Conservation (phyloP, 2,113 vertebrate species). For the Lagopus leucura region DNA sequence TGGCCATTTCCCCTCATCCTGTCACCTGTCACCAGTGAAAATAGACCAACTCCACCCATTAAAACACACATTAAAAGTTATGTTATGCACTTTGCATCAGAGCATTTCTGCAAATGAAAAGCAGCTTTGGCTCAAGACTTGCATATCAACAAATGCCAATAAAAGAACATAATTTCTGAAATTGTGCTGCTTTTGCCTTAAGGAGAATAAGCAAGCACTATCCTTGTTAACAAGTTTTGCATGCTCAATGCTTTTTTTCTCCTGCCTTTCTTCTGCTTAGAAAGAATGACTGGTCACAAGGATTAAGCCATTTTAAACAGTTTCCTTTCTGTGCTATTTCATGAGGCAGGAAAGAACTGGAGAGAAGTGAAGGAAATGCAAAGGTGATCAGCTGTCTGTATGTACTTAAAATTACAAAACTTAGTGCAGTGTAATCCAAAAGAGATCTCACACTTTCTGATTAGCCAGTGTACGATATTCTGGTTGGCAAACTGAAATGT, state of each 20-base stretch:
- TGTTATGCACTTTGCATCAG: not conserved
- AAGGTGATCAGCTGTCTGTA: not conserved
- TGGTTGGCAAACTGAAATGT: not conserved
- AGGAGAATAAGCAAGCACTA: not conserved
- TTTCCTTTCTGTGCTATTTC: not conserved
- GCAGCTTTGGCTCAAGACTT: not conserved
- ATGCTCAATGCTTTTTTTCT: not conserved
- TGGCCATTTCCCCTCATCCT: too few relatives aligned
- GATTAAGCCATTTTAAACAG: not conserved
- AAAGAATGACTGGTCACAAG: not conserved
- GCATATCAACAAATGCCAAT: not conserved
- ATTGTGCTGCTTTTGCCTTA: not conserved
- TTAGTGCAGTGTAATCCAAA: not conserved
- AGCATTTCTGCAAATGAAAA: not conserved
- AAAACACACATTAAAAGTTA: not conserved
- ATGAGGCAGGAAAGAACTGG: not conserved
- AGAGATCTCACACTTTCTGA: not conserved
- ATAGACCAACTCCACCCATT: not conserved
- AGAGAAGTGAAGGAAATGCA: not conserved
- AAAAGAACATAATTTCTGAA: not conserved
- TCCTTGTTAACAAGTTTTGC: not conserved
- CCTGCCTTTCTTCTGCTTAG: not conserved
- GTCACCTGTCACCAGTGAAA: too few relatives aligned
- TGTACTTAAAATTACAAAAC: not conserved
- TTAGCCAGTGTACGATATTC: not conserved